These are phyloP conservation scores for Mechanitis messenoides DNA, from an alignment of 2,888 invertebrate genomes.

Conservation along the genomic window DNA sequence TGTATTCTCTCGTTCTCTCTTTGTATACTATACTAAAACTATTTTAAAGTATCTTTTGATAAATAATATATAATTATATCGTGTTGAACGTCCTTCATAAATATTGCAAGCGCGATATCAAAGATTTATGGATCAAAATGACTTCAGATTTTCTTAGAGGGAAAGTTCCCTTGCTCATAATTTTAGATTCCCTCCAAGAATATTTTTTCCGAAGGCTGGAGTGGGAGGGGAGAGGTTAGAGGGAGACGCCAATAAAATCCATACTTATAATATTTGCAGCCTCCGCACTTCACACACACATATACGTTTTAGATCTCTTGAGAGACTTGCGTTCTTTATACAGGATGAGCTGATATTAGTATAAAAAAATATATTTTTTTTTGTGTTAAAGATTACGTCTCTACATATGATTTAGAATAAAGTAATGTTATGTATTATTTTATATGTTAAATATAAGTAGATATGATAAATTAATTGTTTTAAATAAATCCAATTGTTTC, in stretches of 20 bases:
- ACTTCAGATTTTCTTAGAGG: conserved; percentile 58
- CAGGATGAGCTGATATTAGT: conserved; percentile 38
- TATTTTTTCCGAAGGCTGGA: conserved; percentile 62
- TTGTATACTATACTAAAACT: conserved; percentile 10
- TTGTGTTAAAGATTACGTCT: no score
- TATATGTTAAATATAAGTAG: no score
- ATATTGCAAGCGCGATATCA: conserved; percentile 10
- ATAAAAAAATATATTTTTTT: not conserved
- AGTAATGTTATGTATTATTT: no score
- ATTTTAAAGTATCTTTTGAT: not conserved
- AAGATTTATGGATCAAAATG: conserved; percentile 64
- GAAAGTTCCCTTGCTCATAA: conserved; percentile 48
- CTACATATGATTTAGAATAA: no score
- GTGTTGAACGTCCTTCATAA: conserved; percentile 1
- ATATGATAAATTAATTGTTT: no score
- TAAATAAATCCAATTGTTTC: no score
- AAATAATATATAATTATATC: not conserved
- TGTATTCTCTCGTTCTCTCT: no score
- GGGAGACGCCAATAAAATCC: conserved; percentile 67
- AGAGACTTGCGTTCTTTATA: conserved; percentile 63
- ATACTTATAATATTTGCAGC: conserved; percentile 77
- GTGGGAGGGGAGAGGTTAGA: conserved; percentile 48
- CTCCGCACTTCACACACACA: conserved; percentile 67
- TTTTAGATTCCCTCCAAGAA: conserved; percentile 67
- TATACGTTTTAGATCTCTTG: conserved; percentile 67